Evolutionary conservation across 2,797 vertebrate species (phyloP), one percentile per base, ranked within the genome.

Genomic region (Lycodopsis pacificus): DNA sequence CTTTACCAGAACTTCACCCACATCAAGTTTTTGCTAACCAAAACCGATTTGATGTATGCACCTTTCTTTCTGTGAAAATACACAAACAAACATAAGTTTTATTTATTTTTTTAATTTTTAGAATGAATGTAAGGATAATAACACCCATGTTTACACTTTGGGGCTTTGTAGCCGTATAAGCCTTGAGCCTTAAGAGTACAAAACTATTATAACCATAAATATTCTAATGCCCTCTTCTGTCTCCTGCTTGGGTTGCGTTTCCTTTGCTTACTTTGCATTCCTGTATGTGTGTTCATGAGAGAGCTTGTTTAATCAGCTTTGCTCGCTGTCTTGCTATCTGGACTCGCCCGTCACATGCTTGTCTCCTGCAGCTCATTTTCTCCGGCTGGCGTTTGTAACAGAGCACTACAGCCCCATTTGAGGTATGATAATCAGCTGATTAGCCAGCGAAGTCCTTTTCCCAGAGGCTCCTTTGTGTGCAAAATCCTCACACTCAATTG

Each of bases 381-480:
- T 81, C 78, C 94, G 90, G 87, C 95, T 94, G 93, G 81, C 92
- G 94, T 94, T 96, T 95, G 93, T 94, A 95, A 89, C 94, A 57
- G 93, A 93, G 93, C 88, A 88, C 96, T 90, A 94, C 96, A 95
- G 96, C 96, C 96, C 96, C 96, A 96, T 98, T 97, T 96, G 97
- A 98, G 96, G 97, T 99, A 99, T 99, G 98, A 99, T 99, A 99
- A 99, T 99, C 98, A 99, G 97, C 97, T 99, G 98, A 99, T 99
- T 99, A 99, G 97, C 97, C 96, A 93, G 96, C 95, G 95, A 96
- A 98, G 97, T 97, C 95, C 95, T 98, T 98, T 97, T 99, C 98
- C 98, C 98, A 95, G 95, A 97, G 98, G 98, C 96, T 99, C 95
- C 96, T 99, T 99, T 99, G 97, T 99, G 98, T 98, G 97, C 97